Evolutionary conservation across 2,113 vertebrate genomes (phyloP).

Genomic region (Ondatra zibethicus): DNA sequence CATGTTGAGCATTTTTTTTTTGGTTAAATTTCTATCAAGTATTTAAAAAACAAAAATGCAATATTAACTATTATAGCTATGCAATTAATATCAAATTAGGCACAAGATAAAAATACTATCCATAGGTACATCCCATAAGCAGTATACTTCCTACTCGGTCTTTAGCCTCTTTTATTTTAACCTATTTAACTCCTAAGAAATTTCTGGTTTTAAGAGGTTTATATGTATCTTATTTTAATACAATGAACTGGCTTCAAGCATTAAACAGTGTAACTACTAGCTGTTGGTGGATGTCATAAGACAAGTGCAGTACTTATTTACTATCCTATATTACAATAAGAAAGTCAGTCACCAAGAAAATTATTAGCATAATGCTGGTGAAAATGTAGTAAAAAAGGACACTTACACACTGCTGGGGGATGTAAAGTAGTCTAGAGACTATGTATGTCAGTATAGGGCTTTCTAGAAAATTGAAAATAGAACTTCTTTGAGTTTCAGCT

Average conservation of each 20-base stretch:
- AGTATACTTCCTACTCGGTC: background rate
- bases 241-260: background rate
- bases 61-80: background rate
- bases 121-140: background rate
- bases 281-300: background rate
- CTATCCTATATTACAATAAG: background rate
- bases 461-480: background rate
- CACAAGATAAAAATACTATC: rapidly evolving
- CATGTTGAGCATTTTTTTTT: background rate
- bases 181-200: background rate
- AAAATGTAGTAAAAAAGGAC: background rate
- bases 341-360: background rate
- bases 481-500: background rate
- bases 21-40: background rate
- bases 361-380: background rate
- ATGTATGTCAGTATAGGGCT: background rate
- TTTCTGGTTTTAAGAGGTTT: background rate
- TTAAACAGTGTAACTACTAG: background rate
- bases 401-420: background rate
- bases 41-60: background rate
- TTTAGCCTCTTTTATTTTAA: background rate
- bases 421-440: background rate
- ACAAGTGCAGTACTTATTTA: background rate
- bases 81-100: background rate
- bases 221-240: background rate